A percentile compares a stretch with the other conserved stretches of the same genome.
These are phyloP conservation scores for Drosophila ercepeae DNA, from an alignment of 1,140 invertebrate genomes.

Conservation along the genomic window DNA sequence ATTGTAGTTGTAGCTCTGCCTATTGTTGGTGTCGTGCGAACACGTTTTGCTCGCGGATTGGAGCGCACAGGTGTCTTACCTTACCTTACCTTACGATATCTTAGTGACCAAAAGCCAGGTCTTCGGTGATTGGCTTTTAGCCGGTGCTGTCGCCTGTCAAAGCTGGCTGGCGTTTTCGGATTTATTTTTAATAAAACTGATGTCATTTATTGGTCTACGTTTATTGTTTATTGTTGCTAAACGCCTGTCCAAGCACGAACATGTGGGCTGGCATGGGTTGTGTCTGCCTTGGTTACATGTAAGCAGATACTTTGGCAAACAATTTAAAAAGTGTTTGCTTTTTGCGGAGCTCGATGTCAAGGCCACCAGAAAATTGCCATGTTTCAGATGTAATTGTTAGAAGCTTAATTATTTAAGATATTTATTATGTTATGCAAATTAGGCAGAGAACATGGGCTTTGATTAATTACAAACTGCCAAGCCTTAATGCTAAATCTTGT, in stretches of 20 bases:
- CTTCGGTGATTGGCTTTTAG: conserved; percentile 57
- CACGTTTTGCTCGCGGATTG: conserved; percentile 65
- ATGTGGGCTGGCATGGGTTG: conserved; percentile 24
- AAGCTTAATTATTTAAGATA: background rate
- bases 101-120: conserved; percentile 31
- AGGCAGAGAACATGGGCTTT: background rate
- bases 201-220: conserved; percentile 69
- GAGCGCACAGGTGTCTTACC: conserved; percentile 66
- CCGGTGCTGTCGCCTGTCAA: conserved; percentile 47
- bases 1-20: conserved; percentile 47
- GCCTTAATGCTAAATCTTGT: background rate
- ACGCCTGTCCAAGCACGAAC: conserved; percentile 36
- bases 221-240: conserved; percentile 67
- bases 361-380: conserved; percentile 18
- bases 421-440: background rate
- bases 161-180: conserved; percentile 39
- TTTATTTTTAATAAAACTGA: conserved; percentile 62
- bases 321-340: conserved; percentile 11
- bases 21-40: conserved; percentile 74
- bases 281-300: conserved; percentile 27
- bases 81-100: background rate
- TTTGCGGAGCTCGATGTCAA: conserved; percentile 20
- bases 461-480: background rate
- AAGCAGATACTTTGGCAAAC: conserved; percentile 26
- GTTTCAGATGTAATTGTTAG: background rate